Percentiles rank a stretch among this genome's conserved stretches.
Evolutionary conservation across 2,797 vertebrate genomes (phyloP).

Genomic region (Neomorphus geoffroyi): DNA sequence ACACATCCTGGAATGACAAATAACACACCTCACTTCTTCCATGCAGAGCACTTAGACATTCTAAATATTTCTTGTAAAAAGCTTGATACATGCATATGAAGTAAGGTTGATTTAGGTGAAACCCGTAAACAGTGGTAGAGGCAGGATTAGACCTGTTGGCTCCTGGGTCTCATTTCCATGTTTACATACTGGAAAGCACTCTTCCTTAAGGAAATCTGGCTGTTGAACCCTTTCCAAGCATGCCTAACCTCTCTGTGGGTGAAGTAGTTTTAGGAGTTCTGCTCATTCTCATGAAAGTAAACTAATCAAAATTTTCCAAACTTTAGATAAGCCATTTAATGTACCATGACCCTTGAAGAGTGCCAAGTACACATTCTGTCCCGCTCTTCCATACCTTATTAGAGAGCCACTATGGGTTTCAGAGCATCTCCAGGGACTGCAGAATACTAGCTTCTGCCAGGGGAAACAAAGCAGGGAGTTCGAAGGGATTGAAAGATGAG

Average conservation of each 20-base stretch:
- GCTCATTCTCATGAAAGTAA: slow-evolving; percentile 18
- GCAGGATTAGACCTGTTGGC: neutral
- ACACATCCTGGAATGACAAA: neutral
- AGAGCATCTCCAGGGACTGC: neutral
- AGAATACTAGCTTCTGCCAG: neutral
- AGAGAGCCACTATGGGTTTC: neutral
- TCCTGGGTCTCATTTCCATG: neutral
- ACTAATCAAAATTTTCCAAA: slow-evolving; percentile 42
- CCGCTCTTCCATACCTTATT: neutral
- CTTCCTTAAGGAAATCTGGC: neutral
- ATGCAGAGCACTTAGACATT: neutral
- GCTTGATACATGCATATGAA: neutral
- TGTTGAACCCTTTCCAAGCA: neutral
- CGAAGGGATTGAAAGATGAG: neutral
- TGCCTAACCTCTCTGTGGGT: neutral
- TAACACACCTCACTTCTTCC: neutral
- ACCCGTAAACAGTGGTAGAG: rapidly evolving
- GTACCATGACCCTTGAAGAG: slow-evolving; percentile 37
- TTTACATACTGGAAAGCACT: neutral
- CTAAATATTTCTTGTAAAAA: neutral
- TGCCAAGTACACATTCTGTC: neutral
- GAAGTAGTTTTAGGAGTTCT: slow-evolving; percentile 2
- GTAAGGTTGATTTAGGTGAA: neutral
- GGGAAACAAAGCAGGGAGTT: neutral
- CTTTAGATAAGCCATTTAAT: slow-evolving; percentile 59